Evolutionary conservation across 2,797 vertebrate species (phyloP).

Genomic region (Pseudocheirus occidentalis): DNA sequence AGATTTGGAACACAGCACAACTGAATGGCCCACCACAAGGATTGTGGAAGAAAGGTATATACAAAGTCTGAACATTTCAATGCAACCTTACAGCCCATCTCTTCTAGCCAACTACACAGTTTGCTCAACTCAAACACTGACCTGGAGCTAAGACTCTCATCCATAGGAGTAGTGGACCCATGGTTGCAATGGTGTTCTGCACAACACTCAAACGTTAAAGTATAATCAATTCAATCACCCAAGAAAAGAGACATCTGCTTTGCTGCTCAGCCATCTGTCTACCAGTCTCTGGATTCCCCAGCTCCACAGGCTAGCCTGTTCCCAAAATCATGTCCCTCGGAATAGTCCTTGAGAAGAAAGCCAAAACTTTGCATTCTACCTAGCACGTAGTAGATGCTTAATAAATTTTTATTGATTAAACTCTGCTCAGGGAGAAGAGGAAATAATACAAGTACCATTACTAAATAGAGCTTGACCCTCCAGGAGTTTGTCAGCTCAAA

Average conservation of each 20-base stretch:
- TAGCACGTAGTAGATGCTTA: no score
- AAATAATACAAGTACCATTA: not conserved
- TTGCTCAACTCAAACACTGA: no score
- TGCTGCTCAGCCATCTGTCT: not conserved
- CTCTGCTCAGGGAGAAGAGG: not conserved
- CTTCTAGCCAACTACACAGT: no score
- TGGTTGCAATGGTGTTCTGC: not conserved
- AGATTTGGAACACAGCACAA: not conserved
- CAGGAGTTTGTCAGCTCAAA: not conserved
- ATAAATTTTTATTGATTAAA: not conserved
- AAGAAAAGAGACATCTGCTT: not conserved
- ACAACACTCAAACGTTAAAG: not conserved
- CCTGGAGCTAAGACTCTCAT: not conserved
- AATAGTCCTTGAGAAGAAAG: not conserved
- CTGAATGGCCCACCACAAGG: not conserved
- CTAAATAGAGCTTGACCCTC: not conserved
- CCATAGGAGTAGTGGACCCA: not conserved
- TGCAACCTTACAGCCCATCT: not conserved
- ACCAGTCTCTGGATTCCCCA: not conserved
- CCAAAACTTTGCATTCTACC: not conserved
- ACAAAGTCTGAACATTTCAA: not conserved
- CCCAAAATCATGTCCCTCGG: not conserved
- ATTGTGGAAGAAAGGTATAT: not conserved
- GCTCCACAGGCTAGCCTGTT: not conserved
- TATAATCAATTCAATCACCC: rapidly evolving